Evolutionary conservation across 2,113 vertebrate genomes (phyloP).

Genomic region (Athene noctua): DNA sequence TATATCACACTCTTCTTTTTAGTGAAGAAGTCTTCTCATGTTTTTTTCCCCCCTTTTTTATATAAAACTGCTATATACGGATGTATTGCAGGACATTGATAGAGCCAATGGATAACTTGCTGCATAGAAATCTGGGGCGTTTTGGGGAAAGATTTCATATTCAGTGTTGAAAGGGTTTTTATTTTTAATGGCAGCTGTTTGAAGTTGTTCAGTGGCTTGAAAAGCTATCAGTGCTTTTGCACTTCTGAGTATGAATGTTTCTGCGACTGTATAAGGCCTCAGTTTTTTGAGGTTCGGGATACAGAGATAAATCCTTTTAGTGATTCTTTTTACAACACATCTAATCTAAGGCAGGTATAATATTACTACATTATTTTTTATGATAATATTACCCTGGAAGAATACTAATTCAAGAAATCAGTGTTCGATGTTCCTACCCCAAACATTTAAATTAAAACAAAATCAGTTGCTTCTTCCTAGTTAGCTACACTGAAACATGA

Average conservation of each 20-base stretch:
- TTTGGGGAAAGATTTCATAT: neutral
- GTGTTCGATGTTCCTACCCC: neutral
- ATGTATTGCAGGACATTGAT: neutral
- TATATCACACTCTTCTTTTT: neutral
- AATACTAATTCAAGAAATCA: neutral
- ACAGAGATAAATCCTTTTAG: neutral
- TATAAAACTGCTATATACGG: neutral
- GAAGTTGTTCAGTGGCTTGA: neutral
- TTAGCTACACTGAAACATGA: neutral
- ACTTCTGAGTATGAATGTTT: neutral
- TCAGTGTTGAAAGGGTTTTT: neutral
- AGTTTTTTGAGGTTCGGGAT: neutral
- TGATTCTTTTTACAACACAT: neutral
- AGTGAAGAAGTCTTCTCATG: neutral
- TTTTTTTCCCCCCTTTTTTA: neutral
- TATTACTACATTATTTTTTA: neutral
- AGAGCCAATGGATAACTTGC: neutral
- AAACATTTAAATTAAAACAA: neutral
- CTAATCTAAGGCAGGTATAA: neutral
- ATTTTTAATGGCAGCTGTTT: neutral
- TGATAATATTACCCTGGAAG: neutral
- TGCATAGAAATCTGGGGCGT: neutral
- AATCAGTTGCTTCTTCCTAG: neutral
- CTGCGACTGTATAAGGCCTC: neutral
- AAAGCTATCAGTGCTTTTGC: neutral